Evolutionary conservation across 2,888 invertebrate species (phyloP).

Genomic region (Gymnoscelis rufifasciata): DNA sequence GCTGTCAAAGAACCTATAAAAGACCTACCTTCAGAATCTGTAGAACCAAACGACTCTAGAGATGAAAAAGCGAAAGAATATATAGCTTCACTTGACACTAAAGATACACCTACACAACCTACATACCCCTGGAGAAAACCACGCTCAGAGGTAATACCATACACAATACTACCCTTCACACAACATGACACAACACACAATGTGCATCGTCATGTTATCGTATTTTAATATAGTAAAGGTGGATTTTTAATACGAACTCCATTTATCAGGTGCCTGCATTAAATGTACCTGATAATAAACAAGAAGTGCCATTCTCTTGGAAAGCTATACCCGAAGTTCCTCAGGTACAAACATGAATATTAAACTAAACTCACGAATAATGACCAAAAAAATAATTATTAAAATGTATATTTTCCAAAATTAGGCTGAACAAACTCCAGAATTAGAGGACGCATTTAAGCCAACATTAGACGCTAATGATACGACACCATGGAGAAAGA

Average conservation of each 20-base stretch:
- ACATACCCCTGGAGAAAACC: slow-evolving; percentile 44
- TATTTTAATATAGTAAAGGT: too few species aligned
- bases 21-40: background rate
- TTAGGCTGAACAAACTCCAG: slow-evolving; percentile 71
- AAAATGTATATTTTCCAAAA: slow-evolving; percentile 27
- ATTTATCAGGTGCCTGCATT: slow-evolving; percentile 51
- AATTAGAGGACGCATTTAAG: slow-evolving; percentile 63
- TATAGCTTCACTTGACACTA: slow-evolving; percentile 10
- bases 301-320: slow-evolving; percentile 67
- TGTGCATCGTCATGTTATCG: slow-evolving; percentile 16
- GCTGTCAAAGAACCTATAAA: background rate
- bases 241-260: too few species aligned
- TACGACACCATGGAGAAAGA: slow-evolving; percentile 56
- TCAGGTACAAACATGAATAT: slow-evolving; percentile 50
- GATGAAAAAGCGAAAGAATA: background rate
- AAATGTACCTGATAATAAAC: slow-evolving; percentile 49
- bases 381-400: slow-evolving; percentile 5
- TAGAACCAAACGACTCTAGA: background rate
- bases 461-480: slow-evolving; percentile 63
- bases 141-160: slow-evolving; percentile 27
- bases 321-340: slow-evolving; percentile 70
- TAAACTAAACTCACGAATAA: slow-evolving; percentile 2
- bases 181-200: slow-evolving; percentile 13
- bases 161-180: too few species aligned
- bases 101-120: slow-evolving; percentile 33